Evolutionary conservation across 1,140 invertebrate species (phyloP), one percentile per base, ranked within the genome.

Genomic region (Physella acuta): DNA sequence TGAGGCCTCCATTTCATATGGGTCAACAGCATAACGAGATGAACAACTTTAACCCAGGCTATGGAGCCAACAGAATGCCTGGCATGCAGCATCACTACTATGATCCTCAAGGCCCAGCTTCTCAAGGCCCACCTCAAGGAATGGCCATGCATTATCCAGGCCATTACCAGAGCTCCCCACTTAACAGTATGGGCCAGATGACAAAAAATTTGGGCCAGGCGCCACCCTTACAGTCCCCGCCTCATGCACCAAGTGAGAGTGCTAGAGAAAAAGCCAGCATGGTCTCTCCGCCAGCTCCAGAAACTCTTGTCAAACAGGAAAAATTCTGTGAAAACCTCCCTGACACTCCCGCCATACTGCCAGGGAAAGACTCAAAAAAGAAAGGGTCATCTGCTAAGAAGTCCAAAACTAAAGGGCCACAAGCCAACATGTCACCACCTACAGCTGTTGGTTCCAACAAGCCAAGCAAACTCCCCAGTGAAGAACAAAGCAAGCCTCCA

Each of bases 151-250:
- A 66, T 34, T 61, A 36, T 44, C 2, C 34, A 5, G 4, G 59
- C 20, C 55, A 36, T n/a, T 8, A 28, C n/a, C 51, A 49, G 56
- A 44, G 30, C 56, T 61, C 70, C 59, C 55, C 63, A 36, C 58
- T 64, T 33, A 34, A 59, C 39, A 49, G 70, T 31, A 59, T 65
- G 70, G 63, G 62, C n/a, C 63, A 64, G 62, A 65, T 65, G 63
- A 24, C 70, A 53, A 37, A 60, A 51, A 66, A 71, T 51, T 39
- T 65, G n/a, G 31, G 62, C 24, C 16, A 26, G 28, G 31, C 3
- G 11, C n/a, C 30, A 53, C 26, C 31, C 30, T 28, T 65, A 49
- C 63, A 59, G 31, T 71, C 62, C 33, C 33, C 36, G 30, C 37
- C 52, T 33, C 58, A 24, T 36, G 20, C 36, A 39, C 59, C 33